Evolutionary conservation across 1,140 invertebrate genomes (phyloP).

Genomic region (Cecropterus lyciades): DNA sequence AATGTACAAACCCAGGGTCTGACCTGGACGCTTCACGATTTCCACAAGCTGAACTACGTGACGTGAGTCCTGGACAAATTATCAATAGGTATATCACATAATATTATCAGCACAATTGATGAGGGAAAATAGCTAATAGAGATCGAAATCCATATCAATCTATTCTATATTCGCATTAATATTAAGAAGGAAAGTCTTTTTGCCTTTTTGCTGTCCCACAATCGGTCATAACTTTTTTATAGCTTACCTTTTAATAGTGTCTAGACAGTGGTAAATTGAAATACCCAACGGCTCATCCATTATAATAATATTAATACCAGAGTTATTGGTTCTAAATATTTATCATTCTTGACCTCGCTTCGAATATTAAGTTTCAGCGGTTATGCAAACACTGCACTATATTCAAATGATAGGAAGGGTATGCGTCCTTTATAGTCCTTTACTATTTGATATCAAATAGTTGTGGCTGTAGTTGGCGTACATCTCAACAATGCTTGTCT

Average conservation of each 20-base stretch:
- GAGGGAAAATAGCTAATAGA: no score
- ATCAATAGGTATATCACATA: no score
- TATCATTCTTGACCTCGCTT: neutral
- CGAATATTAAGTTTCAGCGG: conserved; percentile 1
- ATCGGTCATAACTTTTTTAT: no score
- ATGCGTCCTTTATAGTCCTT: conserved; percentile 42
- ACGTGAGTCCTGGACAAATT: conserved; percentile 87
- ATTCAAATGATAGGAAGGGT: conserved; percentile 51
- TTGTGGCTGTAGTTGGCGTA: conserved; percentile 51
- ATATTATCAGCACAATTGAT: no score
- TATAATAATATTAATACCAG: neutral
- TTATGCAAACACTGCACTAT: conserved; percentile 30
- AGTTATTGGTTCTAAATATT: neutral
- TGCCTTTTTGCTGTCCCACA: no score
- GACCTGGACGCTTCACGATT: conserved; percentile 99
- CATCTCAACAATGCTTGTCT: conserved; percentile 70
- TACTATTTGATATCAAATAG: conserved; percentile 55
- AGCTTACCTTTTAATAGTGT: no score
- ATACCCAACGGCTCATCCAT: neutral
- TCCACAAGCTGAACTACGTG: conserved; percentile 97
- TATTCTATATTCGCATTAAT: no score
- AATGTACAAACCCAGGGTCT: conserved; percentile 99
- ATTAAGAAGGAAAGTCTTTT: no score
- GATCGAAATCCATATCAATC: no score
- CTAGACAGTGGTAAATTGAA: no score